phyloP scores from a whole-genome alignment of 2,888 invertebrate genomes.

The Clusia tigrina region DNA sequence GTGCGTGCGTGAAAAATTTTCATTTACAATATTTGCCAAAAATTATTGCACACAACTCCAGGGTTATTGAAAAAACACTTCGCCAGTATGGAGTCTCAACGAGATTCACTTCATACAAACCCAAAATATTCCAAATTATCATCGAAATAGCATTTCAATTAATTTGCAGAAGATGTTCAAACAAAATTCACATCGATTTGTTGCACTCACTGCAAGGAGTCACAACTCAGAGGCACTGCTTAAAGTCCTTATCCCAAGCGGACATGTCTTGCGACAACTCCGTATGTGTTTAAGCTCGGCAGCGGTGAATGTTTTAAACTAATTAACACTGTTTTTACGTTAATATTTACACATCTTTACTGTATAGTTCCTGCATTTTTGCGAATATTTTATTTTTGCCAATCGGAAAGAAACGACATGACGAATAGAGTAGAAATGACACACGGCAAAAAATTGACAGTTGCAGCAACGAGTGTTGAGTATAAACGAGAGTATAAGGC shows the following conservation, averaged over 20 bases:
- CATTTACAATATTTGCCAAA: no score
- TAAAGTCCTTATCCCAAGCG: no score
- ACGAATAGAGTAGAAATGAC: conserved; percentile 30
- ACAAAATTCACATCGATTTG: conserved; percentile 18
- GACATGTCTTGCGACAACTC: no score
- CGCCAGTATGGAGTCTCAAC: no score
- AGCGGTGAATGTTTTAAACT: conserved; percentile 9
- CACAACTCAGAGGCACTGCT: no score
- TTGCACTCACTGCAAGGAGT: conserved; percentile 16
- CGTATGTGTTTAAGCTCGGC: background rate
- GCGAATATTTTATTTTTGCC: conserved; percentile 30
- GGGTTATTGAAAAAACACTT: no score
- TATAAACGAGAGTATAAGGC: background rate
- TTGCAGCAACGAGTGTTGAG: conserved; percentile 13
- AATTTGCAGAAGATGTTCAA: no score
- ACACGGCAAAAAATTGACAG: conserved; percentile 28
- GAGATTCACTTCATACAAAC: background rate
- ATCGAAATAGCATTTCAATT: no score
- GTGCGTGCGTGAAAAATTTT: no score
- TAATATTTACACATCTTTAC: conserved; percentile 22
- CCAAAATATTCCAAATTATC: no score
- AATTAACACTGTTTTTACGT: conserved; percentile 16
- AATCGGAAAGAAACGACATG: conserved; percentile 21
- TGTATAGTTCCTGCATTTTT: conserved; percentile 19
- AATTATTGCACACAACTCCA: no score